A percentile compares a stretch with the other conserved stretches of the same genome.
phyloP scores from a whole-genome alignment of 2,113 vertebrate genomes.

The Spilogale gracilis region DNA sequence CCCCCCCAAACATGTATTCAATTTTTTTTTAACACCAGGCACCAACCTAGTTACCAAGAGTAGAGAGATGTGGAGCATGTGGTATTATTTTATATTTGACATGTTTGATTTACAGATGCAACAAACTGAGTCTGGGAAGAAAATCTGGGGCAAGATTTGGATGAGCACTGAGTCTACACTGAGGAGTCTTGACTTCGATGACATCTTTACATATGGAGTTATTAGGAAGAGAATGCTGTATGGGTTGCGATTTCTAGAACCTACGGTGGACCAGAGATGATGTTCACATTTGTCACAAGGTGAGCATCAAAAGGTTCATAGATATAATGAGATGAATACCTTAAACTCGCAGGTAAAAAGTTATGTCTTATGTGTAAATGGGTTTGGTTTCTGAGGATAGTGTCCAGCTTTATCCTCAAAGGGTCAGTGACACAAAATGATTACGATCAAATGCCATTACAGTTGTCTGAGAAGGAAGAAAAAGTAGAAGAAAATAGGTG shows the following conservation, averaged over 20 bases:
- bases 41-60: neutral
- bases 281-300: neutral
- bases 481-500: neutral
- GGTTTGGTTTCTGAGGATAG: neutral
- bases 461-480: neutral
- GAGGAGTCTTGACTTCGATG: neutral
- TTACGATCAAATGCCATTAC: neutral
- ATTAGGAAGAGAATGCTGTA: neutral
- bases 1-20: neutral
- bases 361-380: neutral
- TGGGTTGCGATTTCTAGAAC: neutral
- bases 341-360: neutral
- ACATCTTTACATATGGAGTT: neutral
- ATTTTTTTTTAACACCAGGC: slow-evolving; percentile 1
- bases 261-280: neutral
- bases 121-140: neutral
- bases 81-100: neutral
- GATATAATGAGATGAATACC: neutral
- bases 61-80: neutral
- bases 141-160: neutral
- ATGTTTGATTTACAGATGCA: neutral
- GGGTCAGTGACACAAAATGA: neutral
- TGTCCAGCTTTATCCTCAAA: slow-evolving; percentile 11
- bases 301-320: neutral
- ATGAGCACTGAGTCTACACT: neutral